These are phyloP conservation scores for Chrysodeixis includens DNA, from an alignment of 2,888 invertebrate genomes.

Conservation along the genomic window DNA sequence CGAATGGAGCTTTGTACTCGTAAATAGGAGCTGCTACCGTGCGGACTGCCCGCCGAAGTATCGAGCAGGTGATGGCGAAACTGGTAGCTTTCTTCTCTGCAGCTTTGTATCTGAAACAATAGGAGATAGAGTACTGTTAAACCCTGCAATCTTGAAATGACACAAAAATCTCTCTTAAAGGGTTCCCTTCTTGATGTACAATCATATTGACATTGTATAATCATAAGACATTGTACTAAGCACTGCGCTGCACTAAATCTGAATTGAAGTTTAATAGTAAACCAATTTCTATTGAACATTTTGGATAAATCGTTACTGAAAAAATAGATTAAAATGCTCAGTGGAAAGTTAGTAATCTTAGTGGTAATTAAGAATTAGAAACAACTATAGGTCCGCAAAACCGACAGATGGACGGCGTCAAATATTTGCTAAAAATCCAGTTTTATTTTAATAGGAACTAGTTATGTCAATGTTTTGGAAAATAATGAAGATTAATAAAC, in stretches of 20 bases:
- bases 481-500: no score
- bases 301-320: no score
- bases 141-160: no score
- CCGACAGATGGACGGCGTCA: neutral
- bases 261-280: no score
- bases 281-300: no score
- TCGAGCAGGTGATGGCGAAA: conserved; percentile 59
- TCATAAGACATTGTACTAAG: no score
- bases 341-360: neutral
- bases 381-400: neutral
- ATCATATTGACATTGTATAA: no score
- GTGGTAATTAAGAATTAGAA: neutral
- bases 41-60: conserved; percentile 69
- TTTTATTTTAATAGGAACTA: neutral
- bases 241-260: no score
- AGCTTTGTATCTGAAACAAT: conserved; percentile 65
- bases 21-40: conserved; percentile 62
- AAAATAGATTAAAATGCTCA: no score
- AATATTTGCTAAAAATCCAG: neutral
- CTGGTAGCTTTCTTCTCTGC: conserved; percentile 65
- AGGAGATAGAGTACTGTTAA: neutral
- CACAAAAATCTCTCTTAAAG: no score
- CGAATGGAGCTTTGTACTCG: conserved; percentile 72
- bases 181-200: no score
- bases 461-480: neutral